Evolutionary conservation across 35 echinoderm and acorn worm genomes (phyloP), one percentile per base, ranked within the genome.

Genomic region (Heliocidaris erythrogramma): DNA sequence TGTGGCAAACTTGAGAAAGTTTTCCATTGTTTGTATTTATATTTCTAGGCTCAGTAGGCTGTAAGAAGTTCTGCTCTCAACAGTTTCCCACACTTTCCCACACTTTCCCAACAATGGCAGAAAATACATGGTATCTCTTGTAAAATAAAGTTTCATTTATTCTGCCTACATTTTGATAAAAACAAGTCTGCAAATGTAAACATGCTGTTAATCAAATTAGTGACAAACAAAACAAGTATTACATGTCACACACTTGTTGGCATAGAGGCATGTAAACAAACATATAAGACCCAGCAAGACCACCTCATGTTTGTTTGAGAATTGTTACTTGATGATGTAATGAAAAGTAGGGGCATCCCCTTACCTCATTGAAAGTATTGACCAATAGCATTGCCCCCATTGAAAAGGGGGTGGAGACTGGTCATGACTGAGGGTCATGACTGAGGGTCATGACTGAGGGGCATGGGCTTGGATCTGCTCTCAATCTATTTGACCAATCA

Each of bases 311-410:
- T 78, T n/a, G 21, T 78, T 78, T 78, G 65, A 27, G 27, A 78
- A 78, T 78, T 78, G 65, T 78, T 78, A 2, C 65, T 78, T 24
- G 65, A 78, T 78, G 65, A 78, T n/a, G 65, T 78, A 78, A 78
- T 78, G 7, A n/a, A 78, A 78, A 71, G 27, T 27, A n/a, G 65
- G 65, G 65, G 65, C 65, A 78, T 78, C 65, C 65, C 65, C 65
- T 78, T 78, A 78, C 65, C 65, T 78, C 65, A 78, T 27, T 78
- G 27, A 78, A 69, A 78, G 65, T 78, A 78, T 78, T 78, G 65
- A 78, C 65, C 65, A 78, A 78, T 78, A 7, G 27, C 7, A n/a
- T 78, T 78, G 65, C 18, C 27, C 61, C 65, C 7, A 5, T 78
- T 3, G 27, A 21, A 78, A 78, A 78, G 7, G 65, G 60, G 65